Evolutionary conservation across 2,113 vertebrate genomes (phyloP), one percentile per base, ranked within the genome.

Genomic region (Cheirogaleus medius): DNA sequence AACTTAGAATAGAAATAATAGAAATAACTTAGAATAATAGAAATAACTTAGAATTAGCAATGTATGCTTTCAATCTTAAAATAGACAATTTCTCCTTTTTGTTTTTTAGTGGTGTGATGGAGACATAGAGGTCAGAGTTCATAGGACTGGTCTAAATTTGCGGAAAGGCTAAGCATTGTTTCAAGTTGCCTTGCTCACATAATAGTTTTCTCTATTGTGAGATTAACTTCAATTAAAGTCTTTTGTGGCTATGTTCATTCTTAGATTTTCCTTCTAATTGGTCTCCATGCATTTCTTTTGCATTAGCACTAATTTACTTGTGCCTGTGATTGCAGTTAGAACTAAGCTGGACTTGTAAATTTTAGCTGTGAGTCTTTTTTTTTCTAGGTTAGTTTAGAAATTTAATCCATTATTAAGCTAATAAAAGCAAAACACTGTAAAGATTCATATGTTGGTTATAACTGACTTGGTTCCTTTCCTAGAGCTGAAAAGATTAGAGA

Each of bases 161-260:
- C 52, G 18, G 58, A 76, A 84, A 94, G 20, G 27, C 32, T 78
- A 39, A 47, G 34, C 73, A 87, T 83, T 93, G 56, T 89, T 94
- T 92, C 42, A 94, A 29, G 87, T 97, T 84, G 20, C 91, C 69
- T 95, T 93, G 34, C 94, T 94, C 89, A 94, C n/a, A 42, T 94
- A 94, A 93, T 93, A 56, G 2, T 60, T 95, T 97, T 96, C 88
- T 91, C 54, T 97, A 89, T 85, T 92, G 60, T 86, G 82, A 94
- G 56, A 97, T 94, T 96, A 95, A 95, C 82, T 96, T 95, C 69
- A 96, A 73, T 95, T 95, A 87, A 95, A 85, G 52, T 32, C 37
- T 85, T 88, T 95, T 78, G 74, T 81, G 78, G 42, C 39, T 87
- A 14, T 95, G 39, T 63, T 89, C 76, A 77, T 87, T 95, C 74